These are phyloP conservation scores for Sinelater perroti DNA, from an alignment of 2,888 invertebrate genomes.

Conservation along the genomic window DNA sequence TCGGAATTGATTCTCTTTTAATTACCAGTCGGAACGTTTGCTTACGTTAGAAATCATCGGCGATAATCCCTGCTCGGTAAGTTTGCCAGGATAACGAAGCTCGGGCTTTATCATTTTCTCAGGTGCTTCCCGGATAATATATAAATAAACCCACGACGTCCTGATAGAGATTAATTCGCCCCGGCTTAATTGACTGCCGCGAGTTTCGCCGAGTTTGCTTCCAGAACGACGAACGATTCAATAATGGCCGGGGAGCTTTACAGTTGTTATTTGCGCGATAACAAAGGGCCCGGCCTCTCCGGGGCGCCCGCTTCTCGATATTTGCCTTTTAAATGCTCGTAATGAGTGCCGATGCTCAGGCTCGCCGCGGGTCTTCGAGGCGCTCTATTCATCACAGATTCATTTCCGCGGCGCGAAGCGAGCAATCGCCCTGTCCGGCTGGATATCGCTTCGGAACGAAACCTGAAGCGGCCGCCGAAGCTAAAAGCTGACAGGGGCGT, in stretches of 20 bases:
- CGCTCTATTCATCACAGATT: too few species aligned
- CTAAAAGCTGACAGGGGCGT: too few species aligned
- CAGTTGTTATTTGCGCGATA: conserved; percentile 11
- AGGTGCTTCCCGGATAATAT: conserved; percentile 22
- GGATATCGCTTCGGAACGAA: too few species aligned
- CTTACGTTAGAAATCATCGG: too few species aligned
- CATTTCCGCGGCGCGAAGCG: too few species aligned
- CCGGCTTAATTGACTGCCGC: conserved; percentile 27
- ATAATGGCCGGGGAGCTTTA: conserved; percentile 13
- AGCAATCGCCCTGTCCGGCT: too few species aligned
- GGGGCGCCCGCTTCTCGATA: neutral
- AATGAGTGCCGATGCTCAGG: too few species aligned
- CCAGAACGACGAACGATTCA: conserved; percentile 28
- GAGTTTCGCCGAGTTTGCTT: conserved; percentile 27
- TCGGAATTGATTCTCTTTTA: too few species aligned
- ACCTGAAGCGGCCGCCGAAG: too few species aligned
- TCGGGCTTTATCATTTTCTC: conserved; percentile 25
- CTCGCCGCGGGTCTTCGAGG: too few species aligned
- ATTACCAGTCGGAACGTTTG: too few species aligned
- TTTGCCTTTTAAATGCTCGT: neutral
- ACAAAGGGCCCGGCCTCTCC: conserved; percentile 8
- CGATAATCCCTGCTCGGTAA: neutral
- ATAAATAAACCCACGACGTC: conserved; percentile 24
- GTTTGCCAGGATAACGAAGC: conserved; percentile 9
- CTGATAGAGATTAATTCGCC: conserved; percentile 30